Percentiles rank a stretch among this genome's conserved stretches.
Conservation (phyloP, 2,888 invertebrate species). For the Ichneumoninae sp. region DNA sequence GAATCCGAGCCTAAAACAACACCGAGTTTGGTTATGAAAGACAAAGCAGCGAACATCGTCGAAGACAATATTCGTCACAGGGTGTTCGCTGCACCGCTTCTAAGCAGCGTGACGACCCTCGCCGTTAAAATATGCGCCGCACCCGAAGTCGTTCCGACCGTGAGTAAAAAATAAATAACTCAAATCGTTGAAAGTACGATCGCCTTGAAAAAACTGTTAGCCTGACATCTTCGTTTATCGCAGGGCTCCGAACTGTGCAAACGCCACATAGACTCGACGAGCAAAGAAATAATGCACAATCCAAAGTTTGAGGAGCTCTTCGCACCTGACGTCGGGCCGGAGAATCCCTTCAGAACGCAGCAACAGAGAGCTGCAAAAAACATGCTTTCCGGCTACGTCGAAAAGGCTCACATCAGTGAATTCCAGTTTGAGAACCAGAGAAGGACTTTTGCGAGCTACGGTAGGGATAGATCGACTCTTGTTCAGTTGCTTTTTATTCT, state of each 20-base stretch:
- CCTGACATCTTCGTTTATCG: constrained; percentile 52
- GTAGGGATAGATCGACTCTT: constrained; percentile 78
- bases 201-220: not conserved
- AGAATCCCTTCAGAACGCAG: constrained; percentile 96
- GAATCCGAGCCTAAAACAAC: constrained; percentile 57
- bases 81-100: constrained; percentile 85
- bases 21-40: constrained; percentile 81
- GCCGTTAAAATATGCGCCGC: constrained; percentile 92
- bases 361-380: constrained; percentile 95
- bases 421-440: constrained; percentile 99
- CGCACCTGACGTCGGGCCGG: constrained; percentile 95
- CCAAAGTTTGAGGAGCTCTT: constrained; percentile 97
- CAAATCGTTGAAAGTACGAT: not conserved
- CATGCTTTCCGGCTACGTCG: constrained; percentile 96
- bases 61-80: constrained; percentile 74
- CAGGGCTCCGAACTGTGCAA: constrained; percentile 90
- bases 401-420: constrained; percentile 97
- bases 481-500: not conserved
- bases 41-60: constrained; percentile 74
- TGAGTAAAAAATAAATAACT: constrained; percentile 81
- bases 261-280: constrained; percentile 90
- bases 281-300: constrained; percentile 94
- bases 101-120: constrained; percentile 85
- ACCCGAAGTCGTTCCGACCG: constrained; percentile 93
- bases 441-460: constrained; percentile 96